Base-by-base conservation (phyloP, 2,888 invertebrate genomes). In the Nycteola revayana region DNA sequence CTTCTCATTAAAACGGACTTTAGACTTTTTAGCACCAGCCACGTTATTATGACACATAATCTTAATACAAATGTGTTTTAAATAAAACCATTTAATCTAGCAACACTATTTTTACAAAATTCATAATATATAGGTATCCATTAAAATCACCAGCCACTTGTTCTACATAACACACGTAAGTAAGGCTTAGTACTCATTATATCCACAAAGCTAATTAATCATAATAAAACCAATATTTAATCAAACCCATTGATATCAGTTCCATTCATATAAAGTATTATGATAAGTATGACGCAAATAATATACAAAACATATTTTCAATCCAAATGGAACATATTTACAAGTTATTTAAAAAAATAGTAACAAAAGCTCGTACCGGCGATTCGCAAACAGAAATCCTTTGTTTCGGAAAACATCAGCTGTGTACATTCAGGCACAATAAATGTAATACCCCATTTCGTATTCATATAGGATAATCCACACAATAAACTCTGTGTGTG, bases 381-480 rank as follows among this genome's bases (percentile, higher is more conserved):
- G 61, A 80, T 78, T 80, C 67, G 77, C 77, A 76, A 79, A 79
- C 74, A 78, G 53, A 44, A 37, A 45, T 21, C 31, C 47, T 70
- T 82, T 82, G 81, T 83, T 74, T 79, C 66, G 42, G 39, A 48
- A 39, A 58, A 57, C 74, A 77, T 84, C 85, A 83, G 84, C 84
- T 85, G 85, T 81, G 83, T 78, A 83, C 78, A 83, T 81, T 51
- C 64, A 53, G 42, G 54, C 60, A 77, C 77, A 81, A 78, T 71
- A 71, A 50, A 70, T 70, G 69, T 71, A 78, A 78, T 79, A 68
- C 75, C 72, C 69, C 66, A 77, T 76, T 79, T 66, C 66, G 67
- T 81, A 83, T 83, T 82, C 82, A 80, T 79, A 66, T 66, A 59
- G 76, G 81, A 82, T 82, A 78, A 77, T 79, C 78, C 71, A 54